Conservation (phyloP, 2,113 vertebrate species). For the Corydoras maculifer region DNA sequence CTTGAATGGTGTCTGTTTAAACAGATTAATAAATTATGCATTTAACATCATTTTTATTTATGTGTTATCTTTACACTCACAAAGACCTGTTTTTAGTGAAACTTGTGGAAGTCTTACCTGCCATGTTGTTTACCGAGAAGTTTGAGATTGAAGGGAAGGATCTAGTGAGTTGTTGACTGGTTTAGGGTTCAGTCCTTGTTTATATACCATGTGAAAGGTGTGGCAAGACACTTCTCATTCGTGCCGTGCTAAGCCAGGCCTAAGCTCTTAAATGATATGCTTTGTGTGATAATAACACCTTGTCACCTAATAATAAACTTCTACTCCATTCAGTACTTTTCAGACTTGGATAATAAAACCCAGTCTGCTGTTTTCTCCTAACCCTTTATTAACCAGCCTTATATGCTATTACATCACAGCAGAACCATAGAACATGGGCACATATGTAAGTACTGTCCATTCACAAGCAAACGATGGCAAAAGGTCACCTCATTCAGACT, state of each 20-base stretch:
- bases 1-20: constrained; percentile 27
- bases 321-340: not conserved
- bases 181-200: not conserved
- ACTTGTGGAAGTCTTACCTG: not conserved
- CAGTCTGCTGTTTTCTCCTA: constrained; percentile 5
- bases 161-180: not conserved
- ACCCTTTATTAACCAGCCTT: constrained; percentile 6
- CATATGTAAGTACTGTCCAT: not conserved
- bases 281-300: constrained; percentile 25
- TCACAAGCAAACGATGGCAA: constrained; percentile 14
- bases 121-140: constrained; percentile 1
- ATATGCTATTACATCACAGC: constrained; percentile 2
- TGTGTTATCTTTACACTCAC: not conserved
- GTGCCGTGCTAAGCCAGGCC: not conserved
- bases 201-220: constrained; percentile 40
- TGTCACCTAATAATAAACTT: constrained; percentile 13
- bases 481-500: not conserved
- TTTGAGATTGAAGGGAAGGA: not conserved
- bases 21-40: not conserved
- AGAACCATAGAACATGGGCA: not conserved
- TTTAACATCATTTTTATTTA: not conserved
- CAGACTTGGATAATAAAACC: constrained; percentile 1
- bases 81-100: not conserved
- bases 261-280: constrained; percentile 26
- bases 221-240: constrained; percentile 23